Evolutionary conservation across 2,888 invertebrate species (phyloP), one percentile per base, ranked within the genome.

Genomic region (Aporophyla nigra): DNA sequence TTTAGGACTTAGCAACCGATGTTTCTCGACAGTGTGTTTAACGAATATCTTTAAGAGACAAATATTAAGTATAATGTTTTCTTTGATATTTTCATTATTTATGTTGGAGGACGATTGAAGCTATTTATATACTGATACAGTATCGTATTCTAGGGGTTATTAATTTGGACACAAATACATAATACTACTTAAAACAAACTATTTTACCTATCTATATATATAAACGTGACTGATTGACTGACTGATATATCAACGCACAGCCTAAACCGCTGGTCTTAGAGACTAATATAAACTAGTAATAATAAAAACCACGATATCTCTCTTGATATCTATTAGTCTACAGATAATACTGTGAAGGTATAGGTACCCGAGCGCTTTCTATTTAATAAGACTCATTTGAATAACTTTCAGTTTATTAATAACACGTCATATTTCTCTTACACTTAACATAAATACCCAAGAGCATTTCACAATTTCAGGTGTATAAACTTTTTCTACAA

Each of bases 401-500:
- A 53, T 33, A 67, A 53, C 49, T 82, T 43, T 53, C 19, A 51
- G 43, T 21, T 65, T 49, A 76, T 40, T 67, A 46, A 71, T 53
- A 66, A 33, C 54, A 49, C 19, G 16, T 16, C 51, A 67, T 46
- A 66, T 67, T 56, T 63, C 58, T 56, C 3, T n/a, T 24, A n/a
- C 21, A 33, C 19, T 43, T 16, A 61, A 16, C n/a, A 33, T 51
- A 21, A n/a, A n/a, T n/a, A n/a, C n/a, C n/a, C n/a, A n/a, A n/a
- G n/a, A n/a, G 59, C 40, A 66, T 69, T 67, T 61, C n/a, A 70
- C 78, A 67, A 69, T 77, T 67, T 72, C 87, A 87, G 83, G 74
- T 87, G 67, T 62, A 76, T 40, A 71, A 87, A 76, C 70, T 84
- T 82, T 67, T 43, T 40, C 53, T 73, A 77, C 75, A 79, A 75